Percentiles rank a stretch among this genome's conserved stretches.
phyloP scores from a whole-genome alignment of 2,888 invertebrate species.

The Philereme vetulata region DNA sequence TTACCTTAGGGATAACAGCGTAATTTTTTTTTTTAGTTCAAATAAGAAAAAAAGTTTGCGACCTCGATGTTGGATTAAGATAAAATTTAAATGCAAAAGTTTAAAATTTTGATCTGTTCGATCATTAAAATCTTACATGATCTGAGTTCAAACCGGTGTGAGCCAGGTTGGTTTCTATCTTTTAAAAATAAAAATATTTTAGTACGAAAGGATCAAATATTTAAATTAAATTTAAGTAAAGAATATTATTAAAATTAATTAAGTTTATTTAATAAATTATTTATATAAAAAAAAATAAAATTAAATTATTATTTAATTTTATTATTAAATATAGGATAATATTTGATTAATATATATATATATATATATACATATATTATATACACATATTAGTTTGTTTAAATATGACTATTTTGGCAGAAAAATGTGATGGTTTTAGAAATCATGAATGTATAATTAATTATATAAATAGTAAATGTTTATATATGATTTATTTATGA shows the following conservation, averaged over 20 bases:
- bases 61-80: slow-evolving; percentile 96
- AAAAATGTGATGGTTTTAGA: slow-evolving; percentile 89
- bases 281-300: slow-evolving; percentile 14
- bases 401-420: slow-evolving; percentile 84
- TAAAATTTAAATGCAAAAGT: slow-evolving; percentile 86
- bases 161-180: slow-evolving; percentile 95
- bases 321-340: no score
- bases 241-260: slow-evolving; percentile 55
- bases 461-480: slow-evolving; percentile 83
- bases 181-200: slow-evolving; percentile 83
- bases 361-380: slow-evolving; percentile 27
- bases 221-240: slow-evolving; percentile 78
- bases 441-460: slow-evolving; percentile 83
- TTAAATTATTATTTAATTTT: no score
- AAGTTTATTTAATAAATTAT: slow-evolving; percentile 14
- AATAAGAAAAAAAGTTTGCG: slow-evolving; percentile 90
- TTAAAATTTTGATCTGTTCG: slow-evolving; percentile 90
- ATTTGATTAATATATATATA: neutral
- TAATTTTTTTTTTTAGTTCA: slow-evolving; percentile 90
- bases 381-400: slow-evolving; percentile 20
- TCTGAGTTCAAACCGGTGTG: slow-evolving; percentile 94
- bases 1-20: slow-evolving; percentile 94
- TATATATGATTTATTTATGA: slow-evolving; percentile 69
- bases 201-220: slow-evolving; percentile 92
- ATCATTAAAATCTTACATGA: slow-evolving; percentile 93